Conservation (phyloP, 1,140 invertebrate genomes). For the Hyphantria cunea region DNA sequence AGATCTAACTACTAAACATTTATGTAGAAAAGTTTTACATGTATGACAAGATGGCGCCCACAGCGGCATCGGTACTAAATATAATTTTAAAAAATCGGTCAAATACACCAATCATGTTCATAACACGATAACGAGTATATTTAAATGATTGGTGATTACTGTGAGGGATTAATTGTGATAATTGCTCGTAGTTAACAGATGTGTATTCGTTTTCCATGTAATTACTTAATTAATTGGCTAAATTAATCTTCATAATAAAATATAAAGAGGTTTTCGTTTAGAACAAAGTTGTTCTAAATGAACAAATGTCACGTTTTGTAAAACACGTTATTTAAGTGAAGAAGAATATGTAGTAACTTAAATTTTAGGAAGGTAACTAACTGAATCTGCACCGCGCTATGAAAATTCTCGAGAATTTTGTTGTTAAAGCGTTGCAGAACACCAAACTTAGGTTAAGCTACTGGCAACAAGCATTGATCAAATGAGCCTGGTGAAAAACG, state of each 20-base stretch:
- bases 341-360: no score
- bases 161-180: not conserved
- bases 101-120: slow-evolving; percentile 19
- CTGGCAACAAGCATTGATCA: no score
- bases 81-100: slow-evolving; percentile 38
- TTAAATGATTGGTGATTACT: slow-evolving; percentile 7
- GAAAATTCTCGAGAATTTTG: no score
- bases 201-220: not conserved
- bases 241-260: not conserved
- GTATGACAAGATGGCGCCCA: slow-evolving; percentile 51
- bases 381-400: no score
- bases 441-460: no score
- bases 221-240: not conserved
- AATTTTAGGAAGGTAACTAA: no score
- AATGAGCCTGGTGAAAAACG: no score
- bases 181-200: not conserved
- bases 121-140: slow-evolving; percentile 21
- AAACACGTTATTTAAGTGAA: no score
- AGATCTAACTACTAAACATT: slow-evolving; percentile 33
- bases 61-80: slow-evolving; percentile 51
- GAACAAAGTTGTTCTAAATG: no score
- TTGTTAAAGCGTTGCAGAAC: no score
- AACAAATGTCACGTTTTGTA: no score
- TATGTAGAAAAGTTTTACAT: slow-evolving; percentile 39
- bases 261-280: not conserved